Evolutionary conservation across 2,888 invertebrate genomes (phyloP).

Genomic region (Encarsia formosa): DNA sequence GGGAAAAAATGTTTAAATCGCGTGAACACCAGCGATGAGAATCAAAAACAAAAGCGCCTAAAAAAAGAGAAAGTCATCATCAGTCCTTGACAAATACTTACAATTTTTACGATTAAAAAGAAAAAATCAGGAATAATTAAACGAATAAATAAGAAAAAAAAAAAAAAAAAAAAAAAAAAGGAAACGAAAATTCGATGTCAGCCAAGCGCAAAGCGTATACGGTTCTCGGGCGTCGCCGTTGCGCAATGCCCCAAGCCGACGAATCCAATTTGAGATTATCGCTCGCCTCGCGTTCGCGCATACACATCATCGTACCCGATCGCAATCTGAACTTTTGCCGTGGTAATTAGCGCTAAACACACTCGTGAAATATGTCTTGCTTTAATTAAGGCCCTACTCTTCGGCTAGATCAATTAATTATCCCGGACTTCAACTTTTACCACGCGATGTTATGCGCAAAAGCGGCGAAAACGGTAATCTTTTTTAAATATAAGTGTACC

Average conservation of each 20-base stretch:
- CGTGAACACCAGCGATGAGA: conserved; percentile 9
- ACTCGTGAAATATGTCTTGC: conserved; percentile 17
- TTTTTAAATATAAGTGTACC: no score
- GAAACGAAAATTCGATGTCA: neutral
- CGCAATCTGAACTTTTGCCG: neutral
- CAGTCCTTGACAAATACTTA: neutral
- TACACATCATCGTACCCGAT: neutral
- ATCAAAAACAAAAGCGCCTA: neutral
- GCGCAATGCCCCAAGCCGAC: no score
- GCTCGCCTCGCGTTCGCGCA: neutral
- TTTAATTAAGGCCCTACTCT: conserved; percentile 14
- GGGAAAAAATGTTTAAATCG: neutral
- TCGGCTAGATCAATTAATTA: conserved; percentile 20
- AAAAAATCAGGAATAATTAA: neutral
- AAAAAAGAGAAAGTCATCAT: no score
- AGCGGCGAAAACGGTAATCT: no score
- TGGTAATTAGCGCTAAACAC: conserved; percentile 22
- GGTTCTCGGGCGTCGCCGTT: no score
- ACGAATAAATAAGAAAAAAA: neutral
- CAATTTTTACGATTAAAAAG: no score
- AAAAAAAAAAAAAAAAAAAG: neutral
- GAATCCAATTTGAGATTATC: conserved; percentile 19
- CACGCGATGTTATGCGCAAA: no score
- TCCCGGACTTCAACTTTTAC: no score
- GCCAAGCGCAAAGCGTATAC: neutral